Conservation (phyloP, 2,113 vertebrate species). For the Chaenogobius annularis region DNA sequence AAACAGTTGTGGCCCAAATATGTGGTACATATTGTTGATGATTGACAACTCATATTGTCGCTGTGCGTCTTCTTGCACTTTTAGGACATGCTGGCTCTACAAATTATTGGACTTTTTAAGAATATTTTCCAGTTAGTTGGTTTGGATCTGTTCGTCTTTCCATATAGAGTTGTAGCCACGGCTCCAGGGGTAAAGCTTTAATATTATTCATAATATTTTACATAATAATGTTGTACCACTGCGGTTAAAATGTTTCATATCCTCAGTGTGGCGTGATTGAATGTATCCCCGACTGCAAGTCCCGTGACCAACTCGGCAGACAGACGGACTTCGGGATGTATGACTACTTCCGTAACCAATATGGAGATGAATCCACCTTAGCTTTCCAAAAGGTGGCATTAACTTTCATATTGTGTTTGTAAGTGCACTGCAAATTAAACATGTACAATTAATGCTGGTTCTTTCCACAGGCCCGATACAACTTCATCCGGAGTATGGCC, state of each 20-base stretch:
- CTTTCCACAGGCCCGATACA: constrained; percentile 88
- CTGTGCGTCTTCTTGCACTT: constrained; percentile 5
- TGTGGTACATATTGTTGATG: neutral
- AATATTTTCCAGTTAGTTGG: constrained; percentile 98
- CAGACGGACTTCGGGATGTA: constrained; percentile 99
- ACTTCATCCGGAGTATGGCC: constrained; percentile 99
- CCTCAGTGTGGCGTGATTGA: constrained; percentile 95
- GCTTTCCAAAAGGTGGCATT: constrained; percentile 92
- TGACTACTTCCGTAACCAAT: constrained; percentile 97
- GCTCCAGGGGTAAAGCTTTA: constrained; percentile 88
- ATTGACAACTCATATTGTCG: neutral
- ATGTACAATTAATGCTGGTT: neutral
- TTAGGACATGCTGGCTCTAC: constrained; percentile 97
- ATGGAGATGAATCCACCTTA: constrained; percentile 94
- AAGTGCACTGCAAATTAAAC: neutral
- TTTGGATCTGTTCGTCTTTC: constrained; percentile 96
- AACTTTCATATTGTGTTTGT: neutral
- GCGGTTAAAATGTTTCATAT: neutral
- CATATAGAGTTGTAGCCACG: constrained; percentile 95
- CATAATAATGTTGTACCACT: neutral
- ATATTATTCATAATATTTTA: neutral
- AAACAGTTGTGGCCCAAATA: neutral
- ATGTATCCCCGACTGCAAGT: constrained; percentile 98
- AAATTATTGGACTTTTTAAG: constrained; percentile 98
- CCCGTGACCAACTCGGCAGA: constrained; percentile 93